Evolutionary conservation across 2,113 vertebrate genomes (phyloP).

Genomic region (Cryptomyrus ogoouensis): DNA sequence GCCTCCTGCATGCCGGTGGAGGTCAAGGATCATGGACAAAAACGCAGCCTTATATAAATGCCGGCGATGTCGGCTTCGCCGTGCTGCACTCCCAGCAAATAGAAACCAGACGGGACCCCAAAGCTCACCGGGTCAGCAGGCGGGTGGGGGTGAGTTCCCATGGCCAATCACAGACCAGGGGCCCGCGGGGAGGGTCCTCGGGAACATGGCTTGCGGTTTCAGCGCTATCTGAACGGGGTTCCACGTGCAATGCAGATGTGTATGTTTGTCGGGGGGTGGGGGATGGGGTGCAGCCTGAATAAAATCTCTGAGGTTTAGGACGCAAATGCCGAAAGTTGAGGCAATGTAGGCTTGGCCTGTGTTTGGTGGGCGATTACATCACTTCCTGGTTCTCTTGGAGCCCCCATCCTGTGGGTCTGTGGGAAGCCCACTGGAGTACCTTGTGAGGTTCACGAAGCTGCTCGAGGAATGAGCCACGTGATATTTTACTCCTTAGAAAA

Average conservation of each 20-base stretch:
- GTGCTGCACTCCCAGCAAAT: not conserved
- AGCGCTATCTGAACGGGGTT: not conserved
- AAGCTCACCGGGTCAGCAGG: not conserved
- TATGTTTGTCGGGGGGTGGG: not conserved
- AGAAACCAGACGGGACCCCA: not conserved
- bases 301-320: not conserved
- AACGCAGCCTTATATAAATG: not conserved
- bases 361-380: not conserved
- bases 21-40: not conserved
- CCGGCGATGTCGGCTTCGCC: not conserved
- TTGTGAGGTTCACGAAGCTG: not conserved
- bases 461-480: not conserved
- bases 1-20: not conserved
- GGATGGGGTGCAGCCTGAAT: not conserved
- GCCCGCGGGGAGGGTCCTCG: not conserved
- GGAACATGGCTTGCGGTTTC: not conserved
- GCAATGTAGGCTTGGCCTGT: not conserved
- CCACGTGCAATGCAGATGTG: constrained; percentile 9
- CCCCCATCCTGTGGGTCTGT: not conserved
- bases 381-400: not conserved
- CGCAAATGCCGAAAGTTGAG: not conserved
- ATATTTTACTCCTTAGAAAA: not conserved
- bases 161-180: constrained; percentile 12
- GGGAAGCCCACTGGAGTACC: not conserved
- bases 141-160: not conserved